Base-by-base conservation (phyloP, 2,797 vertebrate species). In the Acanthurus lineatus region DNA sequence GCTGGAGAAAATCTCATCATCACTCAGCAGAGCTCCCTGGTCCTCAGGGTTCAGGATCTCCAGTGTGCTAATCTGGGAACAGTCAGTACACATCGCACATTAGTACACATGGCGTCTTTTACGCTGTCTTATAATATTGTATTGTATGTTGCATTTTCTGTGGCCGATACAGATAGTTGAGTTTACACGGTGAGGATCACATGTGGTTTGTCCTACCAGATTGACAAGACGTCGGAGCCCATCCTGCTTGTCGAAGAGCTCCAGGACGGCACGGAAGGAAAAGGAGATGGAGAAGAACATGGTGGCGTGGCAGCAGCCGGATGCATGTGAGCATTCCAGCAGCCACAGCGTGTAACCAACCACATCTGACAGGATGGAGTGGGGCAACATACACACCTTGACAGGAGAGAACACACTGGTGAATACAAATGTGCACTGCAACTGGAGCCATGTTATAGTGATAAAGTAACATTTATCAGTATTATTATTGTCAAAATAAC, bases 261-360 rank as follows among this genome's bases (percentile, higher is more conserved):
- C 98, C 84, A 99, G 94, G 44, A 99, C 97, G 0, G 97, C 98
- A 16, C 98, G 97, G 88, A 99, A 99, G 54, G 98, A 97, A 92
- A 99, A 99, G 84, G 97, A 99, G 91, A 99, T 99, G 80, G 98
- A 99, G 93, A 99, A 99, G 93, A 99, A 99, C 98, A 99, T 99
- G 85, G 98, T 99, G 85, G 98, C 98, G 25, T 99, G 98, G 92
- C 98, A 99, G 94, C 98, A 98, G 77, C 98, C 98, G 0, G 98
- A 99, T 10, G 97, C 98, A 0, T 99, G 98, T 35, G 98, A 99
- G 90, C 98, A 99, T 79, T 99, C 98, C 96, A 99, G 95, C 80
- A 99, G 94, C 98, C 98, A 99, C 69, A 99, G 93, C 1, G 98
- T 99, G 87, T 99, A 99, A 86, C 96, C 97, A 70, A 99, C 98